A percentile compares a stretch with the other conserved stretches of the same genome.
phyloP scores from a whole-genome alignment of 2,888 invertebrate species.

The Andricus quercusramuli region DNA sequence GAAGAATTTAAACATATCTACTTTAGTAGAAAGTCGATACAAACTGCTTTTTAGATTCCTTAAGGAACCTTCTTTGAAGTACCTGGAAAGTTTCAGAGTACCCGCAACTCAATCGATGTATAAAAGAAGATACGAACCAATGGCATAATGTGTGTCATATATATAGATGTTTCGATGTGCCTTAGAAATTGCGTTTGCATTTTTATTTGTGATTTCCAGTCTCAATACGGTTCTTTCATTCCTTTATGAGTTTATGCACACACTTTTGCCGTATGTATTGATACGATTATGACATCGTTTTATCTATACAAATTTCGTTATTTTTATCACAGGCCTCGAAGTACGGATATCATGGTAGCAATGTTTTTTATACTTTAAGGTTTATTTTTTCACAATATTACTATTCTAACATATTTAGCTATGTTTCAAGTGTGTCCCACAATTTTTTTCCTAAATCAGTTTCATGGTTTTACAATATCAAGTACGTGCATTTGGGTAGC shows the following conservation, averaged over 20 bases:
- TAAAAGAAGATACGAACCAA: slow-evolving; percentile 23
- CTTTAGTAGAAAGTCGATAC: neutral
- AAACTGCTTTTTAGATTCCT: neutral
- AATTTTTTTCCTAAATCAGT: too few relatives aligned
- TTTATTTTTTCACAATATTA: too few relatives aligned
- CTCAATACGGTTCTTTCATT: neutral
- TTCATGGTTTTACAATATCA: too few relatives aligned
- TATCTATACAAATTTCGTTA: too few relatives aligned
- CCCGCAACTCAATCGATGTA: slow-evolving; percentile 20
- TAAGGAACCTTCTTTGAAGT: neutral
- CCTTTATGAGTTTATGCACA: neutral
- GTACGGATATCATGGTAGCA: too few relatives aligned
- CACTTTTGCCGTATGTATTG: slow-evolving; percentile 10
- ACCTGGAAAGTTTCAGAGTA: neutral
- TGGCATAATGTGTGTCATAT: neutral
- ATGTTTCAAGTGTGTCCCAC: too few relatives aligned
- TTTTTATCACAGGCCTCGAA: too few relatives aligned
- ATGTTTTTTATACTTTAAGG: too few relatives aligned
- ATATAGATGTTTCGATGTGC: neutral
- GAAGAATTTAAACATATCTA: too few relatives aligned
- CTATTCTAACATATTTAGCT: too few relatives aligned
- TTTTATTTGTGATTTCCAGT: slow-evolving; percentile 15
- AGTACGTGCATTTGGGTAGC: too few relatives aligned
- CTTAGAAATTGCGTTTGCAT: slow-evolving; percentile 3
- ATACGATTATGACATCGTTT: slow-evolving; percentile 18